These are phyloP conservation scores for Sycobia sp. DNA, from an alignment of 1,140 invertebrate species.

Conservation along the genomic window DNA sequence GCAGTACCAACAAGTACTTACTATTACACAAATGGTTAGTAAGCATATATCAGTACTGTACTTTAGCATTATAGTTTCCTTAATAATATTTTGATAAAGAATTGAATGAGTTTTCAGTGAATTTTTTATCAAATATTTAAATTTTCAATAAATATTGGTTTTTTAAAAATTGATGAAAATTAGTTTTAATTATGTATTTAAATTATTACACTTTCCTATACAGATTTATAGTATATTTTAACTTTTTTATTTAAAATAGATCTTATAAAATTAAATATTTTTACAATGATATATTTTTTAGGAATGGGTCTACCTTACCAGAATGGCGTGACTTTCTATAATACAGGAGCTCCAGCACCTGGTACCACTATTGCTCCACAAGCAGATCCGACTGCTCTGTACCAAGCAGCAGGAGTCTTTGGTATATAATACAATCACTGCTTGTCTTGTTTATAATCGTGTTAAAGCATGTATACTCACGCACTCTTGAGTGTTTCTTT, in stretches of 20 bases:
- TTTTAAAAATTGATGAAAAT: too few species aligned
- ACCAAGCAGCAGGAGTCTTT: conserved; percentile 60
- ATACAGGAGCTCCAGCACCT: conserved; percentile 53
- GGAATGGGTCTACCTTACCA: conserved; percentile 64
- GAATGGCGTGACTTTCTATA: conserved; percentile 67
- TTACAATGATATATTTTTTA: conserved; percentile 33
- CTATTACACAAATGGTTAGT: conserved; percentile 66
- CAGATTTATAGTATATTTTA: too few species aligned
- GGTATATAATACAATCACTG: conserved; percentile 43
- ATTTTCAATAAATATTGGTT: too few species aligned
- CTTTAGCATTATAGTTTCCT: too few species aligned
- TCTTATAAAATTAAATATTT: too few species aligned
- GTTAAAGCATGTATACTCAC: conserved; percentile 21
- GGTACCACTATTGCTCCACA: conserved; percentile 54
- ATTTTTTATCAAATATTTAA: too few species aligned
- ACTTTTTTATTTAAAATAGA: too few species aligned
- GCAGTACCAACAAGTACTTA: conserved; percentile 64
- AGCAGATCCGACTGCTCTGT: conserved; percentile 55
- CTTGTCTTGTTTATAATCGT: conserved; percentile 11
- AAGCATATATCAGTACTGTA: conserved; percentile 5
- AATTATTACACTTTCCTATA: too few species aligned
- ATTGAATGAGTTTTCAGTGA: too few species aligned
- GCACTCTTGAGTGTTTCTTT: conserved; percentile 10
- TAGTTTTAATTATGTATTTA: too few species aligned
- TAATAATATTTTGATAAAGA: too few species aligned